Evolutionary conservation across 2,113 vertebrate species (phyloP).

Genomic region (Brachionichthys hirsutus): DNA sequence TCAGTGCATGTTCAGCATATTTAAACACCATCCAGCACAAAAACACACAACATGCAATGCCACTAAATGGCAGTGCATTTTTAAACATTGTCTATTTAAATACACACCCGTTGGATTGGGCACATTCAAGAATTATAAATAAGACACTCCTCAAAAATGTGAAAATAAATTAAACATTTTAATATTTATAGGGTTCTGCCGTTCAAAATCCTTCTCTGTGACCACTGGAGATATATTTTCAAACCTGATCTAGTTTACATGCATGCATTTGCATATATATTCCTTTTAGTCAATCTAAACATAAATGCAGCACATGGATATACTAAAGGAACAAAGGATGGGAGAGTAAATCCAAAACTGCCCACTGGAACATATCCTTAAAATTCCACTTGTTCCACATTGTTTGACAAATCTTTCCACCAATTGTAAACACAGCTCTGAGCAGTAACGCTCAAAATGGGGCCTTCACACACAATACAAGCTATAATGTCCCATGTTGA

Average conservation of each 20-base stretch:
- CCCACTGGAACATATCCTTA: constrained; percentile 4
- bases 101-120: no score
- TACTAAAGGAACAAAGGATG: constrained; percentile 3
- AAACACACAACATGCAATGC: no score
- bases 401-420: constrained; percentile 49
- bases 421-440: constrained; percentile 44
- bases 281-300: constrained; percentile 5
- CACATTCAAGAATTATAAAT: background rate
- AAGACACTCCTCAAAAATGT: background rate
- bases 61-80: no score
- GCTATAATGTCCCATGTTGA: background rate
- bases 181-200: background rate
- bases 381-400: constrained; percentile 35
- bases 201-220: background rate
- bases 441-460: constrained; percentile 20
- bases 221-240: constrained; percentile 9
- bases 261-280: constrained; percentile 14
- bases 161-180: no score
- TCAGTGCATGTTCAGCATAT: no score
- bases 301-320: background rate
- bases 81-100: no score
- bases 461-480: constrained; percentile 31
- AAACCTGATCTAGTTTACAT: constrained; percentile 21
- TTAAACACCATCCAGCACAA: no score
- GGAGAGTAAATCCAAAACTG: constrained; percentile 1